Evolutionary conservation across 2,797 vertebrate species (phyloP), one percentile per base, ranked within the genome.

Genomic region (Lepilemur ruficaudatus): DNA sequence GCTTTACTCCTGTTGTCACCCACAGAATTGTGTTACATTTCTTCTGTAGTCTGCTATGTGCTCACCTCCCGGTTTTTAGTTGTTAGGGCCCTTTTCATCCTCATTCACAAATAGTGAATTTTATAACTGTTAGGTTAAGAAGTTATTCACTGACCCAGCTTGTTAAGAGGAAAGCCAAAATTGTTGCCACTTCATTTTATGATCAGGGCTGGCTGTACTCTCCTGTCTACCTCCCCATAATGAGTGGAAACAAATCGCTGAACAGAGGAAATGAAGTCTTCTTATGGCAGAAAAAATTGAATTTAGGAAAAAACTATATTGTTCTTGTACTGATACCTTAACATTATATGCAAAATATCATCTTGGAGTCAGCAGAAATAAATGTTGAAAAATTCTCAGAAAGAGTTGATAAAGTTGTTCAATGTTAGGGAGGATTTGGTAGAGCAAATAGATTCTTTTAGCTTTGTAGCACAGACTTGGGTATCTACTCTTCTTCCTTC

Each of bases 51-150:
- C 22, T 48, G 41, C 48, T 70, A 7, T 32, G 13, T 22, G 10
- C 32, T 88, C 15, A 20, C 25, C n/a, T 91, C 35, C 59, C 86
- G 69, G n/a, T 59, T 89, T 94, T 95, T 84, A 89, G 79, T 83
- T 65, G 22, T 17, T 38, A 55, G 91, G 32, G 57, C 25, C 43
- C 55, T 88, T 95, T 92, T 91, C 59, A 75, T 88, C 63, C 59
- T 91, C 69, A 63, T 55, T 97, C 70, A 80, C 35, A 55, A 57
- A 63, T 61, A 84, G 28, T 84, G 72, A 89, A 7, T 96, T 94
- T 92, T 83, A 7, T 82, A 80, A 52, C 69, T 79, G 1, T 87
- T 78, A 50, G 52, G 46, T 73, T 93, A 91, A 43, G 48, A 67
- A 59, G 69, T 84, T 87, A 70, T 35, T 55, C 67, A 82, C 55